Evolutionary conservation across 2,888 invertebrate species (phyloP).

Genomic region (Dynastes maya): DNA sequence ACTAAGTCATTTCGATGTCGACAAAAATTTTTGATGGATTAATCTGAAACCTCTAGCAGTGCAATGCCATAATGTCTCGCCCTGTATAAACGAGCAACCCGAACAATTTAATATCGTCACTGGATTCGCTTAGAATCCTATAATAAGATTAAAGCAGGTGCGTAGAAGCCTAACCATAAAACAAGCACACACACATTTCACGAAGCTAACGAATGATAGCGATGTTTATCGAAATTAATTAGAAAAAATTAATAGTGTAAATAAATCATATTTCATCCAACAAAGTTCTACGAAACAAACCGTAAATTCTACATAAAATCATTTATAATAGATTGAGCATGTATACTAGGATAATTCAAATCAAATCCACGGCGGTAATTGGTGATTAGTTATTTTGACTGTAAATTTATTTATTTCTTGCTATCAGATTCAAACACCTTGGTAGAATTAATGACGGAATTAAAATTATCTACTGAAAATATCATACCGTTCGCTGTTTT

Average conservation of each 20-base stretch:
- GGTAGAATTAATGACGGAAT: conserved; percentile 16
- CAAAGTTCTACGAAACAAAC: neutral
- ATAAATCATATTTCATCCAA: conserved; percentile 29
- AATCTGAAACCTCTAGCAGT: too few relatives aligned
- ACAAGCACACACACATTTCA: too few relatives aligned
- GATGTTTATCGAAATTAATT: too few relatives aligned
- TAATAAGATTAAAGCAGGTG: too few relatives aligned
- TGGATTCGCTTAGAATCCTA: too few relatives aligned
- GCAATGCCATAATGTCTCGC: too few relatives aligned
- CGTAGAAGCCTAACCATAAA: too few relatives aligned
- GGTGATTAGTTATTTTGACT: conserved; percentile 13
- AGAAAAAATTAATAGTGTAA: neutral
- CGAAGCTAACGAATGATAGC: too few relatives aligned
- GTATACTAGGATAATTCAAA: conserved; percentile 1
- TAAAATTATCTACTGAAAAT: conserved; percentile 25
- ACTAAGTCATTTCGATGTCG: too few relatives aligned
- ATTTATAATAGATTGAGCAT: neutral
- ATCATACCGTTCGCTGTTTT: neutral
- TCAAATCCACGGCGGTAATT: conserved; percentile 7
- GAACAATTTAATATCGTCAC: too few relatives aligned
- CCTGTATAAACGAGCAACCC: too few relatives aligned
- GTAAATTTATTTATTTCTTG: neutral
- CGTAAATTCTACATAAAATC: neutral
- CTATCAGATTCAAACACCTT: conserved; percentile 5
- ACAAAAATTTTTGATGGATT: too few relatives aligned